Base-by-base conservation (phyloP, 2,888 invertebrate genomes). In the Synergus laeviventris region DNA sequence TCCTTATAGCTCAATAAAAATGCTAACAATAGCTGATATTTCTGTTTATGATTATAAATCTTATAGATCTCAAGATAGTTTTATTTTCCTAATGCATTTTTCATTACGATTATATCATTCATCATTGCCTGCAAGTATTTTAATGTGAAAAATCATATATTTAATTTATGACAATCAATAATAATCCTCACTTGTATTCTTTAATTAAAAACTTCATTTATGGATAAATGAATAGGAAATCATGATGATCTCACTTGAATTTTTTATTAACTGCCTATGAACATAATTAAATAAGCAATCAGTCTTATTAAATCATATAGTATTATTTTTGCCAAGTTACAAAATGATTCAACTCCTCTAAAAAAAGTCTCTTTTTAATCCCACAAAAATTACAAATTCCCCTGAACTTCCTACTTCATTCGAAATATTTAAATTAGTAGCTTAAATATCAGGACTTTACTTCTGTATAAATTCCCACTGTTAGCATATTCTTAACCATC, bases 341-440 rank as follows among this genome's bases (percentile, higher is more conserved):
- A 39, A 39, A 64, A 42, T 14, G 14, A 45, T 21, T 64, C 2
- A 42, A 21, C 21, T 38, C 38, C 9, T 62, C 38, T n/a, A 18
- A 14, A 31, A 64, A 7, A 31, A 64, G 11, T 18, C 8, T 5
- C 8, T 18, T 21, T 21, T 21, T 11, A 42, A 12, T 70, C 31
- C 31, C 24, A 49, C 31, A n/a, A 49, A 49, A 49, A 70, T 49
- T n/a, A 2, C 16, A 70, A 31, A 14, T 31, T 4, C 16, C 31
- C 66, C 11, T 66, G 4, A 45, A 45, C 9, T 49, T 70, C 14
- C 14, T 42, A 9, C 42, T 9, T 31, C 5, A 45, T 45, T 45
- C 31, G 24, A 24, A 49, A 70, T 2, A 70, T 49, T 70, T 31
- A 70, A 70, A 70, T 70, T 36, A 70, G 45, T 49, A 70, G 66